Percentiles rank a stretch among this genome's conserved stretches.
Conservation (phyloP, 2,797 vertebrate species). For the Cyprinodon diabolis region DNA sequence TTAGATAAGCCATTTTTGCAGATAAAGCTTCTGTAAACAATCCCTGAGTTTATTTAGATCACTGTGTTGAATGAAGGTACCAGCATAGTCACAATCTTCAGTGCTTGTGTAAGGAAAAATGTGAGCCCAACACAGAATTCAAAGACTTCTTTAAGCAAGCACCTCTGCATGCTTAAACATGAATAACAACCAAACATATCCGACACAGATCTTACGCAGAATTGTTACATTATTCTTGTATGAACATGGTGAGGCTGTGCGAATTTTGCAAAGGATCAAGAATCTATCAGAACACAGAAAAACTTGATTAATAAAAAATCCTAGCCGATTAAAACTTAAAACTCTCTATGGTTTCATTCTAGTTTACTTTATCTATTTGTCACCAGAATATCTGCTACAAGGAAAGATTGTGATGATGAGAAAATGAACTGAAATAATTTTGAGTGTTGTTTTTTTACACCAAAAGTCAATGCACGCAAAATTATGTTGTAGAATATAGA, state of each 20-base stretch:
- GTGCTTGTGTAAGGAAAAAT: slow-evolving; percentile 47
- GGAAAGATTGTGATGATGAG: no score
- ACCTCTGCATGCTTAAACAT: slow-evolving; percentile 59
- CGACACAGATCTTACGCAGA: slow-evolving; percentile 10
- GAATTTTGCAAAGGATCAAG: not conserved
- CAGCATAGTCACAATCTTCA: slow-evolving; percentile 49
- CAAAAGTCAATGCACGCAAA: no score
- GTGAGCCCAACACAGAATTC: slow-evolving; percentile 44
- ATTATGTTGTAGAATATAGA: no score
- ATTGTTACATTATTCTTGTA: slow-evolving; percentile 17
- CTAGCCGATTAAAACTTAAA: not conserved
- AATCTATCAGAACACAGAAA: not conserved
- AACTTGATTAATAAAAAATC: not conserved
- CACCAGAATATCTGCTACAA: no score
- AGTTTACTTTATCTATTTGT: not conserved
- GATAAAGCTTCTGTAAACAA: slow-evolving; percentile 72
- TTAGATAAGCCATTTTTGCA: slow-evolving; percentile 37
- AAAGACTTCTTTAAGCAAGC: slow-evolving; percentile 55
- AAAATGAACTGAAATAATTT: no score
- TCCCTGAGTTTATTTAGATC: slow-evolving; percentile 59
- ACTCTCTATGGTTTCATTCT: not conserved
- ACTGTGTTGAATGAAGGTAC: slow-evolving; percentile 67
- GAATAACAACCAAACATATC: slow-evolving; percentile 38
- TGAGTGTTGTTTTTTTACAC: no score
- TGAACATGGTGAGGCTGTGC: not conserved